phyloP scores from a whole-genome alignment of 2,113 vertebrate species.

The Dendrocopos noguchii region DNA sequence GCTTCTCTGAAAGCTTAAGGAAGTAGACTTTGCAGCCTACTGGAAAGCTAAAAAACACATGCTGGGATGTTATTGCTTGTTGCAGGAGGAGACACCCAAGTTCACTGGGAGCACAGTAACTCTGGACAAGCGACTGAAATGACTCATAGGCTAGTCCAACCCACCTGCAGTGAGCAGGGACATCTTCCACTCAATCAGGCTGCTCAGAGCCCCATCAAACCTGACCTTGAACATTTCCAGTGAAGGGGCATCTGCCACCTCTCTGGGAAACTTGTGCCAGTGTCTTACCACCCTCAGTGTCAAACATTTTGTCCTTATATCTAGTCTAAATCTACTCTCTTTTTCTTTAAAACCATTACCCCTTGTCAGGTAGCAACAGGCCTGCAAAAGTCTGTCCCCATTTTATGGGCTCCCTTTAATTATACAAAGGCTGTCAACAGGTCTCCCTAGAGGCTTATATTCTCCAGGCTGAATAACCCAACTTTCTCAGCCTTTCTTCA shows the following conservation, averaged over 20 bases:
- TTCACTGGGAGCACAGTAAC: not conserved
- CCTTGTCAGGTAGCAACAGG: not conserved
- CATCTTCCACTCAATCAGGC: not conserved
- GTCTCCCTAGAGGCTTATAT: not conserved
- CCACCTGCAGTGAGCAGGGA: not conserved
- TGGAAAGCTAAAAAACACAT: not conserved
- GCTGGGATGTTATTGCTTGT: not conserved
- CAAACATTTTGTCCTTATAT: not conserved
- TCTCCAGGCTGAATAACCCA: not conserved
- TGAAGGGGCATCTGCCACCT: no score
- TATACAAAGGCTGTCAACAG: fast-evolving
- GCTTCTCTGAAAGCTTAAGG: not conserved
- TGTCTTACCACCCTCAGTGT: not conserved
- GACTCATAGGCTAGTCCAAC: not conserved
- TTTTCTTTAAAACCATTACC: fast-evolving
- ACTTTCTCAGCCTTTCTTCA: not conserved
- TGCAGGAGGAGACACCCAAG: not conserved
- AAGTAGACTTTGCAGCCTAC: not conserved
- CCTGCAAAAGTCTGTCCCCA: not conserved
- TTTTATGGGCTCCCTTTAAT: fast-evolving
- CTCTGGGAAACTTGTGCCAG: not conserved
- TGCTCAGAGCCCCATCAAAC: fast-evolving
- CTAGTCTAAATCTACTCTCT: not conserved
- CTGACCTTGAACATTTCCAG: not conserved
- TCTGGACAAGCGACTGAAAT: not conserved